Base-by-base conservation (phyloP, 2,888 invertebrate species). In the Cheilosia vulpina region DNA sequence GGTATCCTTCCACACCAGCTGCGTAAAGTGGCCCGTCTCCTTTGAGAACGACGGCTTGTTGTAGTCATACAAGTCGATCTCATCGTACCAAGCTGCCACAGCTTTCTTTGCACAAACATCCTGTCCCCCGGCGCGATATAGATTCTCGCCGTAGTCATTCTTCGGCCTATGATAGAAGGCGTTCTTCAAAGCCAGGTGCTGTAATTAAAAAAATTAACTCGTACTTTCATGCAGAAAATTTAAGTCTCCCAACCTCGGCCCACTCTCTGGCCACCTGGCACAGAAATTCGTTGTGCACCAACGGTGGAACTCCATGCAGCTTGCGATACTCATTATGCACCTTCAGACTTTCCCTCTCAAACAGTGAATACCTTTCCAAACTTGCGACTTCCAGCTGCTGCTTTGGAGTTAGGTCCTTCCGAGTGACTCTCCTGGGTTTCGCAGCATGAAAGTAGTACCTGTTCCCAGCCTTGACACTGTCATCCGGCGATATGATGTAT, bases 71-170 rank as follows among this genome's bases (percentile, higher is more conserved):
- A 94, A 93, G 80, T 94, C 93, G 38, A 96, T 95, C 92, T 97
- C 97, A 62, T 94, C 93, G 88, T 95, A 97, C 97, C 97, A 98
- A 89, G 95, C 94, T 47, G 95, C 95, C 0, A 97, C 97, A 0
- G 97, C 95, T 85, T 95, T 95, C 43, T 93, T 93, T 0, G 96
- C 97, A 38, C 38, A 38, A 1, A 31, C 31, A 31, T 9, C 9
- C 31, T 31, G 31, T 2, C 2, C 31, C 1, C 9, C 0, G 9
- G 31, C 94, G 89, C 95, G 95, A 90, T 95, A 97, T 77, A 97
- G 94, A 90, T 97, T 97, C 91, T 97, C 97, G 0, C 97, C 97
- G 89, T 96, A 96, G 41, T 95, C 95, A 85, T 95, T 95, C 88
- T 96, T 95, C 47, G 95, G 94, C 68, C 97, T 94, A 90, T 97